Conservation (phyloP, 1,140 invertebrate genomes). For the Cherax destructor region DNA sequence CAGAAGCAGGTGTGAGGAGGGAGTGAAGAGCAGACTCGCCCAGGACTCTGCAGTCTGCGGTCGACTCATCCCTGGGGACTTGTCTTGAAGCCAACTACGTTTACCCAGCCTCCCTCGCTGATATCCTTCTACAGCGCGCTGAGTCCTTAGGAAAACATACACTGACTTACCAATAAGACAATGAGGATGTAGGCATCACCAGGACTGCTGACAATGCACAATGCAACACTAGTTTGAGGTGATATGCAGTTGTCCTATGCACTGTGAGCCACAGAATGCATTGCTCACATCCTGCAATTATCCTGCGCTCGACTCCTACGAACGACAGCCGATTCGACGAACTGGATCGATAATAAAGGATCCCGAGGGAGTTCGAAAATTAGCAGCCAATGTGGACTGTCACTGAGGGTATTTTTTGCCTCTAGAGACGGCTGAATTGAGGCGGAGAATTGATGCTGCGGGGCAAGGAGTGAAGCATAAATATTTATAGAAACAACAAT, state of each 20-base stretch:
- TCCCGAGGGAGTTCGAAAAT: not conserved
- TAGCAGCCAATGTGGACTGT: not conserved
- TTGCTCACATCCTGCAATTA: constrained; percentile 10
- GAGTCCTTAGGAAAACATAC: not conserved
- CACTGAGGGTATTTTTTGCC: not conserved
- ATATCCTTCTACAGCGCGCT: not conserved
- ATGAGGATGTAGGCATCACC: no score
- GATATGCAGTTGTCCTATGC: not conserved
- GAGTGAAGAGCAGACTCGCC: not conserved
- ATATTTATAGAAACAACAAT: no score
- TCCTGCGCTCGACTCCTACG: not conserved
- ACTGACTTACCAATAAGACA: no score
- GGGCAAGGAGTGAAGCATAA: no score
- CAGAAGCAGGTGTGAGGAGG: no score
- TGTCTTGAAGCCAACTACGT: not conserved
- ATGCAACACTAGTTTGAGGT: not conserved
- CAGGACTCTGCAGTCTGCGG: not conserved
- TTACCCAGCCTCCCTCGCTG: not conserved
- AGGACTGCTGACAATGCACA: not conserved
- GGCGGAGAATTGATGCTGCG: no score
- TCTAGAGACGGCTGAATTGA: no score
- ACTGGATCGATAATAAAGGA: not conserved
- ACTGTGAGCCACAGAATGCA: not conserved
- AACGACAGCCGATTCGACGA: not conserved
- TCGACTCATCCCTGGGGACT: not conserved